Base-by-base conservation (phyloP, 92 coral and sea anemone genomes). In the Anthopleura xanthogrammica region DNA sequence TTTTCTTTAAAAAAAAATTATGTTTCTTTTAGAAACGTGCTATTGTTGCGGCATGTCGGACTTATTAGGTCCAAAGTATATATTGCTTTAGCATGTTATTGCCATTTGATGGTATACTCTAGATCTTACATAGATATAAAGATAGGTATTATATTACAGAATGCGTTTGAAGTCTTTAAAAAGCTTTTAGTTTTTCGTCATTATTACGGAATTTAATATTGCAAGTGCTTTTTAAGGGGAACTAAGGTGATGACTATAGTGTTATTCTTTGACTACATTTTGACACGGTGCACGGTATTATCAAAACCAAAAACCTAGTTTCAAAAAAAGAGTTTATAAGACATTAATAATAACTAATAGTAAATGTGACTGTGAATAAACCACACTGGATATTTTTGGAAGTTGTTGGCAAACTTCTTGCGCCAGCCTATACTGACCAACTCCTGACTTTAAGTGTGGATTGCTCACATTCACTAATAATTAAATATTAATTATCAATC, bases 21-120 rank as follows among this genome's bases (percentile, higher is more conserved):
- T 54, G 84, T 81, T 81, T 81, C 84, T 81, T 68, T 81, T 48
- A 64, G 84, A 70, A 81, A 81, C 77, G 46, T 81, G 75, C 39
- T 52, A 62, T 41, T 62, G 39, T 55, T 50, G 42, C 6, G 13
- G 42, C 42, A 77, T 50, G 60, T 77, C 12, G 70, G 77, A 68
- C 64, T 81, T 81, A 62, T 80, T 64, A 66, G 46, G 83, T 80
- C 83, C 42, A 43, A 64, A 17, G 5, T 12, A 14, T 78, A 24
- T 78, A 79, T 56, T 29, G 66, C 54, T 57, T n/a, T 29, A 22
- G 66, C 42, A 57, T 79, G 55, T 79, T 36, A 16, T 62, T 62
- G 29, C 70, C 70, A 62, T 62, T 62, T 62, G 29, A 62, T 62
- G 70, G 70, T 62, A 54, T 6, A 62, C 70, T 5, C 11, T 29